Base-by-base conservation (phyloP, 2,797 vertebrate species). In the Erithacus rubecula region DNA sequence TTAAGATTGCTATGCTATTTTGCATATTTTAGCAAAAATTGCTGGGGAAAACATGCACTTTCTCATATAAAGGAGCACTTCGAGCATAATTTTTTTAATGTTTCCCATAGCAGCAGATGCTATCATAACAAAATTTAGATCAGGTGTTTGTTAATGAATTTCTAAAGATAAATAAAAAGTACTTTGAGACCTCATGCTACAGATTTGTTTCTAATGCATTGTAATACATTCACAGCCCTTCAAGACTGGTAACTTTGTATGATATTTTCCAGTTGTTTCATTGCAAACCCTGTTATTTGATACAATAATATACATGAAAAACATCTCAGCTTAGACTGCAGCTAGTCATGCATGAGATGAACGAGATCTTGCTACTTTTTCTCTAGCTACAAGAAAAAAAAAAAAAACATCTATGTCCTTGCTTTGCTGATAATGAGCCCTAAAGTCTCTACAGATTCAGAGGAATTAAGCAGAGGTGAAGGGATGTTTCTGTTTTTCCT, bases 131-230 rank as follows among this genome's bases (percentile, higher is more conserved):
- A 86, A 79, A 82, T 78, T 74, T 58, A 94, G 43, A 92, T 78
- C 68, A 93, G 64, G 68, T 94, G 34, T 80, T 86, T 89, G 67
- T 62, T 90, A 94, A 23, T 6, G 17, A 47, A 49, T 80, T 90
- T 89, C 39, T 80, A 39, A 88, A 76, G 65, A 58, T 17, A 83
- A 96, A 93, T 36, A 88, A 71, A 94, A 86, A 84, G 43, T 37
- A 41, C 43, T 87, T 86, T 43, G 68, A 59, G 77, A 82, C 30
- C 36, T 91, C 20, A 76, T 8, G 34, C 43, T 85, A 67, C 29
- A 65, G 56, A 44, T 89, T 88, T 74, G 30, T 72, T 92, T 90
- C 75, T 76, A 91, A 70, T 36, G 30, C 32, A 32, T 11, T 65
- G 29, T 62, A 84, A 80, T 30, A 34, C 2, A 82, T 60, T 83